Conservation (phyloP, 2,888 invertebrate genomes). For the Fragum sueziense region DNA sequence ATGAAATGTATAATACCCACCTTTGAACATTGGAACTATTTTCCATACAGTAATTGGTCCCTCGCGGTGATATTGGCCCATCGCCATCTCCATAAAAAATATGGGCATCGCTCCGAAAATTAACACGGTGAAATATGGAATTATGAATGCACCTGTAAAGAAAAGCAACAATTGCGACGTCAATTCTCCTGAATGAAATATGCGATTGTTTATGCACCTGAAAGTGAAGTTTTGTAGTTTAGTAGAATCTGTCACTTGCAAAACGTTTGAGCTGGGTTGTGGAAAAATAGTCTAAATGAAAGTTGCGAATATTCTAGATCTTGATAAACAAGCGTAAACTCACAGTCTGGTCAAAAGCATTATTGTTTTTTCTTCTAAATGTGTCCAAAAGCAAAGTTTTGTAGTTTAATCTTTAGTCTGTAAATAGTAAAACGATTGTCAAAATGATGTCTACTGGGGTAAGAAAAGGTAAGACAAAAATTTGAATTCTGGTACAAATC, state of each 20-base stretch:
- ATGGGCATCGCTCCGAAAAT: conserved; percentile 95
- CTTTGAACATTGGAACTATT: conserved; percentile 92
- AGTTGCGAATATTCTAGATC: too few relatives aligned
- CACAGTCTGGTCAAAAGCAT: too few relatives aligned
- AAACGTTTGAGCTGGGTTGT: neutral
- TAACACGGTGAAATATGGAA: conserved; percentile 96
- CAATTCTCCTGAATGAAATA: neutral
- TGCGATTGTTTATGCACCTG: neutral
- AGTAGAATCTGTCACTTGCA: neutral
- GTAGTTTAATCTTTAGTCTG: too few relatives aligned
- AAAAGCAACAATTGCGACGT: neutral
- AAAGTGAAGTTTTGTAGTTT: neutral
- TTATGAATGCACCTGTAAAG: conserved; percentile 90
- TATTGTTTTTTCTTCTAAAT: too few relatives aligned
- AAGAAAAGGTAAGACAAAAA: too few relatives aligned
- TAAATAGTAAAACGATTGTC: too few relatives aligned
- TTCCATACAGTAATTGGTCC: conserved; percentile 97
- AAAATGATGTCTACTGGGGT: too few relatives aligned
- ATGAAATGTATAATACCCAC: conserved; percentile 83
- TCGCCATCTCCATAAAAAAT: conserved; percentile 95
- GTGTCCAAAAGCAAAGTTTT: too few relatives aligned
- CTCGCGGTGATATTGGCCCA: conserved; percentile 95
- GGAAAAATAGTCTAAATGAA: too few relatives aligned
- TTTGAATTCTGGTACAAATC: too few relatives aligned
- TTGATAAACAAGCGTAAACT: too few relatives aligned